Evolutionary conservation across 2,888 invertebrate species (phyloP).

Genomic region (Pogonocherus hispidulus): DNA sequence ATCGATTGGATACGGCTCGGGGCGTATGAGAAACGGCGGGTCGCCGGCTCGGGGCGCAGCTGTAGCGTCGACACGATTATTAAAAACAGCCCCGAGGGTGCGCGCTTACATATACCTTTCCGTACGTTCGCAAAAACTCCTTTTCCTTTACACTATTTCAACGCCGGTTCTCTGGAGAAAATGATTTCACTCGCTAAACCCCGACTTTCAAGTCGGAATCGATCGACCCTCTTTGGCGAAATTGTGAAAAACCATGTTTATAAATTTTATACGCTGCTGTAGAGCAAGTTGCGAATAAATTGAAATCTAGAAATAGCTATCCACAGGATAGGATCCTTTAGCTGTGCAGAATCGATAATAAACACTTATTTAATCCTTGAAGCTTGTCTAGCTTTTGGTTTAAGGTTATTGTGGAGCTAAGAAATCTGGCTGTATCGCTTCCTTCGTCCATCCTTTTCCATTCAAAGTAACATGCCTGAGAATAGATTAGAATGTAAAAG

Average conservation of each 20-base stretch:
- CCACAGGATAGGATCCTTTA: too few relatives aligned
- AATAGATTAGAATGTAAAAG: too few relatives aligned
- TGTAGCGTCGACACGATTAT: slow-evolving; percentile 55
- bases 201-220: slow-evolving; percentile 20
- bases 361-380: too few relatives aligned
- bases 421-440: too few relatives aligned
- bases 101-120: slow-evolving; percentile 35
- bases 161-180: slow-evolving; percentile 22
- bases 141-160: slow-evolving; percentile 33
- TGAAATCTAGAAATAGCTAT: too few relatives aligned
- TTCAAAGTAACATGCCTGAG: too few relatives aligned
- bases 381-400: too few relatives aligned
- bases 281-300: background rate
- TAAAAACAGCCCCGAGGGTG: slow-evolving; percentile 55
- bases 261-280: background rate
- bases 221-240: background rate
- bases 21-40: slow-evolving; percentile 57
- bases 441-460: too few relatives aligned
- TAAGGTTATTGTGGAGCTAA: too few relatives aligned
- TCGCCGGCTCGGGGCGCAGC: slow-evolving; percentile 54
- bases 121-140: slow-evolving; percentile 28
- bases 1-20: slow-evolving; percentile 60
- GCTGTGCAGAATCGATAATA: too few relatives aligned
- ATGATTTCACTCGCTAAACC: slow-evolving; percentile 20
- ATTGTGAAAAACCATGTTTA: slow-evolving; percentile 2